These are phyloP conservation scores for Phataginus tricuspis DNA, from an alignment of 2,797 vertebrate genomes.

Conservation along the genomic window DNA sequence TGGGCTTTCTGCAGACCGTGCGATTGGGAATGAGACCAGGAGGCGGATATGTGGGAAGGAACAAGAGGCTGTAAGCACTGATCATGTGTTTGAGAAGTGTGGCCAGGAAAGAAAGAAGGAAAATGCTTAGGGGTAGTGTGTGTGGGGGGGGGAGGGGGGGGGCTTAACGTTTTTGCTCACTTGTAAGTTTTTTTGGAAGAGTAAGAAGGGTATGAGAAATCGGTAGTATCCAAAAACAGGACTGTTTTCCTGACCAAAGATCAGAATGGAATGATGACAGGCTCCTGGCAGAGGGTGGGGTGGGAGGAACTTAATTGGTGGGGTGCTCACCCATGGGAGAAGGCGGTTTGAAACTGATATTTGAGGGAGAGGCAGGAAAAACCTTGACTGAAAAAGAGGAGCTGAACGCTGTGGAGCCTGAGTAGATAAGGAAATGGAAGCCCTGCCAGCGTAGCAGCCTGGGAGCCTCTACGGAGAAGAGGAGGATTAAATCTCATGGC, in stretches of 20 bases:
- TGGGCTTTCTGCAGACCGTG: not conserved
- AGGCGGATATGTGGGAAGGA: not conserved
- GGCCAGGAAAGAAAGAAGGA: not conserved
- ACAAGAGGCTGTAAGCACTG: not conserved
- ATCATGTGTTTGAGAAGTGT: not conserved
- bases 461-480: not conserved
- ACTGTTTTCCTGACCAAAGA: conserved; percentile 58
- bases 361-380: conserved; percentile 49
- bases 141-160: too few species aligned
- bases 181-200: not conserved
- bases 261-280: conserved; percentile 51
- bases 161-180: conserved; percentile 2
- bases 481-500: not conserved
- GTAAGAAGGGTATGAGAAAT: conserved; percentile 40
- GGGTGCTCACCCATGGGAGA: conserved; percentile 37
- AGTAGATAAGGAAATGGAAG: not conserved
- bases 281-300: conserved; percentile 39
- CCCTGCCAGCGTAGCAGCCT: not conserved
- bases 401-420: not conserved
- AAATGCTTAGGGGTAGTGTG: not conserved
- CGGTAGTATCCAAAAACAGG: conserved; percentile 7
- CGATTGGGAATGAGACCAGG: not conserved
- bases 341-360: conserved; percentile 61
- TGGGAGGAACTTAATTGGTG: conserved; percentile 61
- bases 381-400: not conserved